These are phyloP conservation scores for Rhinopithecus roxellana DNA, from an alignment of 2,113 vertebrate genomes.

Conservation along the genomic window DNA sequence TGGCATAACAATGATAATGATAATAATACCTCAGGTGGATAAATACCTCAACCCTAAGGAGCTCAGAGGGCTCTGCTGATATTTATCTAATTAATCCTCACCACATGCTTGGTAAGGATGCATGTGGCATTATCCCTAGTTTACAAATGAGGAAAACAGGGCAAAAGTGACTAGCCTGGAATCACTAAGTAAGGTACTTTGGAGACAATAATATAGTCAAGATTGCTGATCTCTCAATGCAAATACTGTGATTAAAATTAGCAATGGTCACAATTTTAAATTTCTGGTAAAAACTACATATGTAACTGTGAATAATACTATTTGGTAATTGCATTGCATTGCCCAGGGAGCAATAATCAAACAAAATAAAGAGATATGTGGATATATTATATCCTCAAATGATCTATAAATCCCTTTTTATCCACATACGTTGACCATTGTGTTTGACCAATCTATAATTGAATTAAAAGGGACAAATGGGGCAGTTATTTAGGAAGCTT, in stretches of 20 bases:
- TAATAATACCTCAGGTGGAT: slow-evolving; percentile 44
- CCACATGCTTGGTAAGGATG: slow-evolving; percentile 42
- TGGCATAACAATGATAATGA: slow-evolving; percentile 47
- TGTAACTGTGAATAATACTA: neutral
- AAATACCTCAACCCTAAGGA: slow-evolving; percentile 47
- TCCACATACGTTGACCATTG: neutral
- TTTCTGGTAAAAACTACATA: slow-evolving; percentile 12
- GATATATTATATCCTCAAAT: neutral
- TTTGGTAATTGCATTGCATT: slow-evolving; percentile 15
- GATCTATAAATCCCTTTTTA: slow-evolving; percentile 27
- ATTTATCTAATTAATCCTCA: slow-evolving; percentile 74
- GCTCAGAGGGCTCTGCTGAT: slow-evolving; percentile 41
- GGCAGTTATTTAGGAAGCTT: neutral
- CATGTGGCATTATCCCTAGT: slow-evolving; percentile 31
- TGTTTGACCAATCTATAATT: slow-evolving; percentile 23
- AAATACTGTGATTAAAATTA: slow-evolving; percentile 38
- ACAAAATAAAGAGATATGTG: neutral
- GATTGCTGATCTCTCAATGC: neutral
- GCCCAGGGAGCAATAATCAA: neutral
- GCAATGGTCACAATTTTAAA: slow-evolving; percentile 19
- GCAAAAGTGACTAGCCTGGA: neutral
- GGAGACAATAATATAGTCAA: slow-evolving; percentile 24
- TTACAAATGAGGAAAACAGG: slow-evolving; percentile 36
- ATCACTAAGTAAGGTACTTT: slow-evolving; percentile 33
- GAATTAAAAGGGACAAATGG: neutral